Conservation (phyloP, 1,140 invertebrate genomes). For the Maconellicoccus hirsutus region DNA sequence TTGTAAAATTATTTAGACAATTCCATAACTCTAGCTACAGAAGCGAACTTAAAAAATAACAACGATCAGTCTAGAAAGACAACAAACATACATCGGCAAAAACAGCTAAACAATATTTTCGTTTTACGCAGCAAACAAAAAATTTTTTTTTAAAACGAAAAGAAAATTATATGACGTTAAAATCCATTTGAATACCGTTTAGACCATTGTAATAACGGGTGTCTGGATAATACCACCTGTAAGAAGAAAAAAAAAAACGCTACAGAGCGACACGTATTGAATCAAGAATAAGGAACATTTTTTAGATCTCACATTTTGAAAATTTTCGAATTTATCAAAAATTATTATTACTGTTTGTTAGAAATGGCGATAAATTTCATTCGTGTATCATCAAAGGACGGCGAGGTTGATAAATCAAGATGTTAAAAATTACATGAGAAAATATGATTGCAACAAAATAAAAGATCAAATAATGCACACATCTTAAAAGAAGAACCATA, state of each 20-base stretch:
- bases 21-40: conserved; percentile 18
- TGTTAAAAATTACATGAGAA: too few species aligned
- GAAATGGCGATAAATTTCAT: too few species aligned
- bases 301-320: too few species aligned
- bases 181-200: conserved; percentile 14
- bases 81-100: conserved; percentile 12
- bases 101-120: conserved; percentile 11
- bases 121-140: conserved; percentile 11
- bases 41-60: conserved; percentile 17
- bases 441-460: too few species aligned
- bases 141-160: not conserved
- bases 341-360: too few species aligned
- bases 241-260: not conserved
- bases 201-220: conserved; percentile 10
- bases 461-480: too few species aligned
- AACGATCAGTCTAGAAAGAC: conserved; percentile 21
- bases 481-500: too few species aligned
- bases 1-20: not conserved
- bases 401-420: too few species aligned
- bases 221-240: conserved; percentile 12
- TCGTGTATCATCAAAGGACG: too few species aligned
- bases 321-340: too few species aligned
- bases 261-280: too few species aligned
- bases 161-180: conserved; percentile 11
- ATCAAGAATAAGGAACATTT: too few species aligned